Base-by-base conservation (phyloP, 2,113 vertebrate species). In the Argyrosomus japonicus region DNA sequence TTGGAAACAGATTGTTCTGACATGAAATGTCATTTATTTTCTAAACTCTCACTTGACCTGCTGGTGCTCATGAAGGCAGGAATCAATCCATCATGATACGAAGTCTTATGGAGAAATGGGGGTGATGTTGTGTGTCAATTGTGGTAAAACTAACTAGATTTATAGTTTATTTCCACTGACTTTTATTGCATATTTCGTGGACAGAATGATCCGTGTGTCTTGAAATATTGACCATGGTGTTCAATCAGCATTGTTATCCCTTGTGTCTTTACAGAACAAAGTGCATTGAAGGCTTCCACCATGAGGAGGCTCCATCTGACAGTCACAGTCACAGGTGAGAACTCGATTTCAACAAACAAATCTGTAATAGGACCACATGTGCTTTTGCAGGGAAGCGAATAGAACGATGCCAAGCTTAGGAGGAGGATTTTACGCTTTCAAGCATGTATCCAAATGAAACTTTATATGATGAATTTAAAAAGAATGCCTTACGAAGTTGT, bases 321-420 rank as follows among this genome's bases (percentile, higher is more conserved):
- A 36, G 67, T 85, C 67, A 76, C 88, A 32, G 76, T 91, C 50
- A 87, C 91, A 89, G 95, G 95, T 96, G 81, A 92, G 91, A 81
- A 13, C 68, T 83, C 62, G 62, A 57, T 76, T 81, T 71, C 17
- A 51, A 1, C 57, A 14, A 18, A 47, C 4, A 29, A 78, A 68
- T 56, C 2, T 56, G 53, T 19, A 54, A 18, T 51, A 65, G 13
- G 68, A 69, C 9, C n/a, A 23, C 13, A 25, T 5, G 18, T 27
- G 11, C 3, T 72, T 69, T 63, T 81, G 47, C 40, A 73, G 12
- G 17, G 57, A 69, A 83, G 79, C 48, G 6, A 53, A 50, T 17
- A 75, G 47, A 13, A 7, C 25, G 62, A 82, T n/a, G 75, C 63
- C 73, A 83, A 84, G 64, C 51, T 8, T 70, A 63, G 3, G 45